phyloP scores from a whole-genome alignment of 2,113 vertebrate species.

The Muntiacus reevesi region DNA sequence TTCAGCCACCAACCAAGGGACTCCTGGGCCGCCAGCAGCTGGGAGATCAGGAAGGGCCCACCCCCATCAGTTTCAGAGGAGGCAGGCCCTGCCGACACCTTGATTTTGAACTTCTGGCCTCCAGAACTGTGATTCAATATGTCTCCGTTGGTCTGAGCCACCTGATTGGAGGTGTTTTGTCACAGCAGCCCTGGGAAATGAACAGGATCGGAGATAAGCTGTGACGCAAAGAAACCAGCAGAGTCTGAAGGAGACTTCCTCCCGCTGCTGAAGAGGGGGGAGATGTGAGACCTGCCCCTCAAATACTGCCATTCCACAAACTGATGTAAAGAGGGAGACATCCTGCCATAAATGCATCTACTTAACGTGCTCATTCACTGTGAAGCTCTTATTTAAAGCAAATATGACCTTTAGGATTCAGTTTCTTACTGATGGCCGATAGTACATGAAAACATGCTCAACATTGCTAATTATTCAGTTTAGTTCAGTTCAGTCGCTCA shows the following conservation, averaged over 20 bases:
- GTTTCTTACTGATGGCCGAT: neutral
- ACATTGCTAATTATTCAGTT: neutral
- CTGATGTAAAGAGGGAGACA: neutral
- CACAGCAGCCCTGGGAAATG: neutral
- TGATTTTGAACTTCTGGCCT: neutral
- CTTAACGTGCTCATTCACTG: neutral
- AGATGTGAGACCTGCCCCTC: neutral
- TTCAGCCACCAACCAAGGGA: rapidly evolving
- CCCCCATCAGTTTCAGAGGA: neutral
- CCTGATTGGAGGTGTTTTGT: rapidly evolving
- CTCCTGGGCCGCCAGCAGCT: neutral
- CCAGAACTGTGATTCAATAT: neutral
- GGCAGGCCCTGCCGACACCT: rapidly evolving
- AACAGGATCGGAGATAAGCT: rapidly evolving
- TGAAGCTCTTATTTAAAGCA: neutral
- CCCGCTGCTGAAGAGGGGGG: neutral
- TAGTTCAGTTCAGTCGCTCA: no score
- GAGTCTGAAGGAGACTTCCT: neutral
- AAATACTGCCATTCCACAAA: neutral
- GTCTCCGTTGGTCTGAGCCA: neutral
- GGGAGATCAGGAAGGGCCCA: neutral
- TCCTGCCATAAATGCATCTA: neutral
- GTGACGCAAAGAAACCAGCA: rapidly evolving
- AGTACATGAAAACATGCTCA: neutral
- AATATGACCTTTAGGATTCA: neutral